These are phyloP conservation scores for Adineta ricciae DNA, from an alignment of 2,888 invertebrate species.

Conservation along the genomic window DNA sequence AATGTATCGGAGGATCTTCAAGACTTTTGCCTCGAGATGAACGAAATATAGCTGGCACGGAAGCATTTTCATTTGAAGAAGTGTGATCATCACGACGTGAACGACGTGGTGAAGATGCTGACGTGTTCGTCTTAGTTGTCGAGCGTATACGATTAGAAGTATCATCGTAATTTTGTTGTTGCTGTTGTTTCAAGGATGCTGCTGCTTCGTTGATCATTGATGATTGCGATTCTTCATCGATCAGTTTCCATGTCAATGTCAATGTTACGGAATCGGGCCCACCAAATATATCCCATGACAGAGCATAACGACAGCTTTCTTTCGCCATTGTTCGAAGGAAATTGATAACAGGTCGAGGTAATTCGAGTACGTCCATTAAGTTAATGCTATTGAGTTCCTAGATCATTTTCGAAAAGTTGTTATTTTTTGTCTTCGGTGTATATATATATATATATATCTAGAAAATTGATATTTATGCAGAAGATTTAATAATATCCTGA, in stretches of 20 bases:
- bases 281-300: constrained; percentile 34
- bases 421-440: background rate
- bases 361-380: constrained; percentile 33
- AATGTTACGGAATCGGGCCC: constrained; percentile 28
- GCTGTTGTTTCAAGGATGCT: background rate
- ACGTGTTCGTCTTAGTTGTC: background rate
- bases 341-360: constrained; percentile 34
- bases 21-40: constrained; percentile 26
- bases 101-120: background rate
- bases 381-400: background rate
- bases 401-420: background rate
- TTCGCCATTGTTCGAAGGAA: constrained; percentile 34
- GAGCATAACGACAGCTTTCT: constrained; percentile 32
- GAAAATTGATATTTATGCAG: background rate
- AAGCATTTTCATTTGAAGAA: background rate
- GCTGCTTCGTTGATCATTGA: background rate
- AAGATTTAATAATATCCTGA: background rate
- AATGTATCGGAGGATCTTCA: background rate
- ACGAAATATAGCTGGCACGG: background rate
- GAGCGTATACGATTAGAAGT: background rate
- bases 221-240: constrained; percentile 18
- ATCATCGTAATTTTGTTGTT: background rate
- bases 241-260: constrained; percentile 34
- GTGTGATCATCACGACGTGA: background rate
- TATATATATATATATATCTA: background rate